These are phyloP conservation scores for Xiphydria camelus DNA, from an alignment of 2,888 invertebrate species.

Conservation along the genomic window DNA sequence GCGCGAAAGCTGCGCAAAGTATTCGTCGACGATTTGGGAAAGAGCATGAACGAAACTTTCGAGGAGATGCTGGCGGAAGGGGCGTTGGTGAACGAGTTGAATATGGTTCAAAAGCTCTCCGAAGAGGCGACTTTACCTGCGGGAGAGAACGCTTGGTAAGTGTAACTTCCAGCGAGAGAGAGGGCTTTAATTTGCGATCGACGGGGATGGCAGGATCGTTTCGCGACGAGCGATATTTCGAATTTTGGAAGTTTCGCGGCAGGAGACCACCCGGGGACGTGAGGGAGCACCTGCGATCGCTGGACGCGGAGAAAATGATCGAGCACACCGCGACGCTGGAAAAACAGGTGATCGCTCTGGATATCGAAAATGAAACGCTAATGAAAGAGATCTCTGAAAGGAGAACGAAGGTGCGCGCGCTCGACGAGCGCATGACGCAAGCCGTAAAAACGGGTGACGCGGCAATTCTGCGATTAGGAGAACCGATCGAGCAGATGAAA, in stretches of 20 bases:
- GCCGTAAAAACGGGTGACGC: slow-evolving; percentile 17
- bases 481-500: slow-evolving; percentile 23
- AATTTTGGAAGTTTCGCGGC: too few relatives aligned
- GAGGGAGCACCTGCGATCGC: slow-evolving; percentile 35
- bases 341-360: slow-evolving; percentile 28
- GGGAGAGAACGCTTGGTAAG: slow-evolving; percentile 36
- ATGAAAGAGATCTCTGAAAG: slow-evolving; percentile 27
- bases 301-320: slow-evolving; percentile 37
- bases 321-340: slow-evolving; percentile 32
- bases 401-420: slow-evolving; percentile 23
- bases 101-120: slow-evolving; percentile 27
- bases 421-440: slow-evolving; percentile 24
- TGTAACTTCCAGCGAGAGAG: too few relatives aligned
- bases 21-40: slow-evolving; percentile 33
- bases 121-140: slow-evolving; percentile 27
- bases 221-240: too few relatives aligned
- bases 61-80: slow-evolving; percentile 36
- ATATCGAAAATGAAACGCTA: slow-evolving; percentile 38
- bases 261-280: slow-evolving; percentile 51
- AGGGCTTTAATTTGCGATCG: too few relatives aligned
- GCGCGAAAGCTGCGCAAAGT: slow-evolving; percentile 33
- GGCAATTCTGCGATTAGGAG: slow-evolving; percentile 23
- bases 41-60: slow-evolving; percentile 33
- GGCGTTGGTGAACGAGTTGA: slow-evolving; percentile 31
- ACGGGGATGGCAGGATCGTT: too few relatives aligned